Conservation (phyloP, 2,797 vertebrate species). For the Mareca strepera region DNA sequence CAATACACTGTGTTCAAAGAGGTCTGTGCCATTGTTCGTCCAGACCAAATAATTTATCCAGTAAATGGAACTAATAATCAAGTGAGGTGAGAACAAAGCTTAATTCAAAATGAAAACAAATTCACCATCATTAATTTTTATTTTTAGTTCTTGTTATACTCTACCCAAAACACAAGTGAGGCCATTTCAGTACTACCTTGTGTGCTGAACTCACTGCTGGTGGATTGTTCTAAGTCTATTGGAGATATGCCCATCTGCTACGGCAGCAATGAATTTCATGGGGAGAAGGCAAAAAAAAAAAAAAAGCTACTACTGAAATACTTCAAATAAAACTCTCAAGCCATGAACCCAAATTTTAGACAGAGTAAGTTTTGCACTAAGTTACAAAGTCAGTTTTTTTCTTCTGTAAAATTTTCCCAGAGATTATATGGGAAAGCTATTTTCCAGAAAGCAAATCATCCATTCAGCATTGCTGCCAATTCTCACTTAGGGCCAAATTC, state of each 20-base stretch:
- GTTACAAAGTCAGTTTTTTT: background rate
- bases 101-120: conserved; percentile 36
- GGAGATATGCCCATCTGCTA: background rate
- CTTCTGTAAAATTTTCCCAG: conserved; percentile 10
- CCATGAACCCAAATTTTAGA: conserved; percentile 20
- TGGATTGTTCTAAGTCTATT: background rate
- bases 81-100: conserved; percentile 38
- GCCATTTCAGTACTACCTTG: background rate
- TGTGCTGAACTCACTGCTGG: background rate
- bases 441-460: conserved; percentile 49
- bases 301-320: conserved; percentile 42
- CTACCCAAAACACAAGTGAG: conserved; percentile 33
- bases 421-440: conserved; percentile 34
- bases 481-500: conserved; percentile 24
- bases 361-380: background rate
- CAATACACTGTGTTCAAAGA: background rate
- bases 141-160: conserved; percentile 36
- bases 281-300: background rate
- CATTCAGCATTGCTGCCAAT: conserved; percentile 12
- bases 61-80: conserved; percentile 43
- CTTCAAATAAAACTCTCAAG: conserved; percentile 48
- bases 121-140: conserved; percentile 31
- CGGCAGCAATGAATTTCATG: conserved; percentile 19
- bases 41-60: conserved; percentile 17
- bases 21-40: background rate